Evolutionary conservation across 2,888 invertebrate species (phyloP), one percentile per base, ranked within the genome.

Genomic region (Amiota minor): DNA sequence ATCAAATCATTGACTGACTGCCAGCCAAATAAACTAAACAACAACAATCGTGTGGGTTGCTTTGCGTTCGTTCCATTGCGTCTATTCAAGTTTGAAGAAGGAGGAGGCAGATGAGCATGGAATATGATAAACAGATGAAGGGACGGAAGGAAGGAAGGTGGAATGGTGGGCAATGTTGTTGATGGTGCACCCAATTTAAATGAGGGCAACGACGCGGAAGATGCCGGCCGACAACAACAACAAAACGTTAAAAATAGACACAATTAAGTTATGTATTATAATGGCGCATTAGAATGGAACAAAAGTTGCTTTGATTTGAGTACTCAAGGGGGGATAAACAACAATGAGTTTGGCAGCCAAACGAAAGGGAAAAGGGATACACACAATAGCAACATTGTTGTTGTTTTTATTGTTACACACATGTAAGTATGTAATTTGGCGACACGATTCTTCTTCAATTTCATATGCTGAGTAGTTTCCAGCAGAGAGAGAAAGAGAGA

Each of bases 211-310:
- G 76, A 74, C 77, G 79, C 77, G 79, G 76, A 77, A 77, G 76
- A 76, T 75, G 78, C 80, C 72, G 81, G 76, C 80, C 77, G 79
- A 81, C 75, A 35, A 8, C 2, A 35, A 35, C 35, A 35, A 35
- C 35, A 35, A 6, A 2, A 35, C 76, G 78, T 77, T 86, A 85
- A 78, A 84, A 85, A 85, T 84, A 84, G 85, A 82, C 74, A 78
- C 84, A 84, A 84, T 84, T 84, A 86, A 82, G 84, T 77, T 83
- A n/a, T n/a, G n/a, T n/a, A 77, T 85, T 83, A 79, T 84, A 84
- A 80, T 79, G 80, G 49, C 18, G 16, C 23, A 23, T 53, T 68
- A 12, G 20, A 65, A 65, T 10, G 64, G 12, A 20, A 23, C 23
- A 16, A 49, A 18, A 1, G 65, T 14, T 14, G 50, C 18, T 16